Conservation (phyloP, 2,797 vertebrate genomes). For the Poeciliopsis infans region DNA sequence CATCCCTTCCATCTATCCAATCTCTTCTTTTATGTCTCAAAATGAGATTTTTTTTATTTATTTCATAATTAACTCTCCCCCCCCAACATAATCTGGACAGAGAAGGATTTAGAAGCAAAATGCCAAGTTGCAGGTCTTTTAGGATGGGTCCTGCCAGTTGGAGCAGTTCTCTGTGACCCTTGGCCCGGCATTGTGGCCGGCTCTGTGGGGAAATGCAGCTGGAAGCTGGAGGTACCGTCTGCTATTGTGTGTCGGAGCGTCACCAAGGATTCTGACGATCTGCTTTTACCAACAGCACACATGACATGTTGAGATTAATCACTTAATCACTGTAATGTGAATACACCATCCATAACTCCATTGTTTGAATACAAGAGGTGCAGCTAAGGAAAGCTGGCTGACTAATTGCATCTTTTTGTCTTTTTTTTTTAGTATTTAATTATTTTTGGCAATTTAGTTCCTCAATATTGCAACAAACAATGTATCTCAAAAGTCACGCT, state of each 20-base stretch:
- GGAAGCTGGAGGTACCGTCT: slow-evolving; percentile 51
- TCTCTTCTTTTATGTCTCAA: slow-evolving; percentile 55
- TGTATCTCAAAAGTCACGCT: neutral
- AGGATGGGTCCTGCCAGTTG: slow-evolving; percentile 18
- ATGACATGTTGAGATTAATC: neutral
- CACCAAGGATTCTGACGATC: slow-evolving; percentile 41
- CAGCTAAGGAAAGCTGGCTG: neutral
- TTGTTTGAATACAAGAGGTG: neutral
- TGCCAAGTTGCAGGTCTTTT: slow-evolving; percentile 47
- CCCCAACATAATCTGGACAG: neutral
- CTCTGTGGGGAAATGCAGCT: slow-evolving; percentile 72
- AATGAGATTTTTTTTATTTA: slow-evolving; percentile 80
- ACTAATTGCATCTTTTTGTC: neutral
- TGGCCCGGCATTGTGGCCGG: slow-evolving; percentile 36
- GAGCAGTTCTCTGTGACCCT: slow-evolving; percentile 43
- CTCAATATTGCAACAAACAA: neutral
- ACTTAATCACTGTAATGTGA: neutral
- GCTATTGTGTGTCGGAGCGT: slow-evolving; percentile 36
- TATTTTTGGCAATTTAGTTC: neutral
- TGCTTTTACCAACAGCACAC: slow-evolving; percentile 8
- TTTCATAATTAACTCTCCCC: slow-evolving; percentile 74
- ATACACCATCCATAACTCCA: neutral
- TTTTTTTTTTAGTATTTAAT: neutral
- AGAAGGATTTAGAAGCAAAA: slow-evolving; percentile 44
- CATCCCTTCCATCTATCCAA: slow-evolving; percentile 35